Evolutionary conservation across 1,140 invertebrate species (phyloP).

Genomic region (Wiebesia pumilae): DNA sequence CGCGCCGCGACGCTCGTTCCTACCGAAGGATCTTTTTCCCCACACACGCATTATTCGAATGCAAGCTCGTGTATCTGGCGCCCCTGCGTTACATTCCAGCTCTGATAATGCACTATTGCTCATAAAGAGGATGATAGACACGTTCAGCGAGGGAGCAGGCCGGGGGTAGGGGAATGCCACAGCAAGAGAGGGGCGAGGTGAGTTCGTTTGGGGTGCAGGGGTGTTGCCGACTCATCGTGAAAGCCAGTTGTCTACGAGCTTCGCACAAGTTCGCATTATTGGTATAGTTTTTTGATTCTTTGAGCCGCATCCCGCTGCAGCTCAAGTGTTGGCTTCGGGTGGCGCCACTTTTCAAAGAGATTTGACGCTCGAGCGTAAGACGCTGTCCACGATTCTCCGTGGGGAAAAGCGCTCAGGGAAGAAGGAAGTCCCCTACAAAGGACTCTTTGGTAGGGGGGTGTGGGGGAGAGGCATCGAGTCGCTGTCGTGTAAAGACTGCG

Average conservation of each 20-base stretch:
- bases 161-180: background rate
- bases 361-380: background rate
- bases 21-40: background rate
- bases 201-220: constrained; percentile 24
- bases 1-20: constrained; percentile 23
- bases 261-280: constrained; percentile 62
- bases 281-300: background rate
- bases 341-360: constrained; percentile 31
- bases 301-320: background rate
- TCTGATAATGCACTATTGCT: background rate
- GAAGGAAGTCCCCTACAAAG: background rate
- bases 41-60: background rate
- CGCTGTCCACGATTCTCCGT: background rate
- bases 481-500: background rate
- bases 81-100: background rate
- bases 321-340: background rate
- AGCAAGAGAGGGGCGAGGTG: background rate
- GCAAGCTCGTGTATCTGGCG: background rate
- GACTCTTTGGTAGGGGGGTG: background rate
- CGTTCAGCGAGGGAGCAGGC: background rate
- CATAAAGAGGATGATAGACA: no score
- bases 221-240: background rate
- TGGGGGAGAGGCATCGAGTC: background rate
- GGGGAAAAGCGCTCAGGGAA: background rate
- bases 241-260: constrained; percentile 66